A percentile compares a stretch with the other conserved stretches of the same genome.
phyloP scores from a whole-genome alignment of 2,113 vertebrate species.

The Peucedramus taeniatus region DNA sequence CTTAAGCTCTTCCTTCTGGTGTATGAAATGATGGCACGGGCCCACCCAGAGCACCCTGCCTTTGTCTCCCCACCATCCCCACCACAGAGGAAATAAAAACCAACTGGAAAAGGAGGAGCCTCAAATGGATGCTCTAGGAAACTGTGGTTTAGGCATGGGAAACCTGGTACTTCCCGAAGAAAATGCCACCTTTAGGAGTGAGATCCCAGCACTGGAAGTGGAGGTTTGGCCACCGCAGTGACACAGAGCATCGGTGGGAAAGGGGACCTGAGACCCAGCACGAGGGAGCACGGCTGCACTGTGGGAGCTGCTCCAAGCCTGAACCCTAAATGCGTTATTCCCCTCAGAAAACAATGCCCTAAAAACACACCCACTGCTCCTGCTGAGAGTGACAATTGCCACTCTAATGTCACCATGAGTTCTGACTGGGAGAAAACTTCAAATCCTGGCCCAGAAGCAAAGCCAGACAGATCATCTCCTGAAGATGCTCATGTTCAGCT shows the following conservation, averaged over 20 bases:
- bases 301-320: neutral
- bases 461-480: neutral
- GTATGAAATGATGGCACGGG: neutral
- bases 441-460: neutral
- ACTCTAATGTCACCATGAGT: neutral
- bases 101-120: neutral
- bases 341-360: neutral
- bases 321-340: neutral
- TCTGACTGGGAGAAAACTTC: accelerated
- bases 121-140: neutral
- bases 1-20: neutral
- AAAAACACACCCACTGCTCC: neutral
- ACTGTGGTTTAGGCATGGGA: neutral
- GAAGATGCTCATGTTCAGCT: neutral
- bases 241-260: accelerated
- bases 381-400: neutral
- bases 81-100: neutral
- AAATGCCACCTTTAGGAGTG: neutral
- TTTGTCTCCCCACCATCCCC: neutral
- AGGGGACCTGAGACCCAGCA: neutral
- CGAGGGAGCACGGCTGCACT: accelerated
- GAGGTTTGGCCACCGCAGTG: neutral
- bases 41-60: neutral
- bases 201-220: neutral
- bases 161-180: neutral